Evolutionary conservation across 2,888 invertebrate genomes (phyloP).

Genomic region (Heliconius hortense): DNA sequence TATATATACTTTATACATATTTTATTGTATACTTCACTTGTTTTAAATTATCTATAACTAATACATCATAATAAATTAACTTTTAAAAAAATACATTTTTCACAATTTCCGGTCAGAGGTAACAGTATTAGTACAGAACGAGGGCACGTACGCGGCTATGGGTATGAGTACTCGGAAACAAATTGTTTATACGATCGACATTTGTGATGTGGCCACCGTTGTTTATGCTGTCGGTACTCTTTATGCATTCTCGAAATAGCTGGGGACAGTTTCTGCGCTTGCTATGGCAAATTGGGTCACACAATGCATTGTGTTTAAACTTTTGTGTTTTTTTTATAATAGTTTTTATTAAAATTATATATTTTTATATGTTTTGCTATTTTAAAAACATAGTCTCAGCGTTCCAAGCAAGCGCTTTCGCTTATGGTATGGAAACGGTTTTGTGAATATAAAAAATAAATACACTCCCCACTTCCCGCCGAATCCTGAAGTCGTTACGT

Average conservation of each 20-base stretch:
- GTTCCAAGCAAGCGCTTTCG: too few relatives aligned
- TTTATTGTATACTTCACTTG: too few relatives aligned
- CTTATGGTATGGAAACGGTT: too few relatives aligned
- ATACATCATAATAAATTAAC: background rate
- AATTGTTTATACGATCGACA: slow-evolving; percentile 61
- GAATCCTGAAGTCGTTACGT: too few relatives aligned
- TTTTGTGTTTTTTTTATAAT: background rate
- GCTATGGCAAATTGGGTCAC: slow-evolving; percentile 37
- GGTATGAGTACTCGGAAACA: slow-evolving; percentile 56
- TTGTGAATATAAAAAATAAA: too few relatives aligned
- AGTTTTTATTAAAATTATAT: background rate
- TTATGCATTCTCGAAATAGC: slow-evolving; percentile 55
- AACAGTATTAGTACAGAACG: slow-evolving; percentile 50
- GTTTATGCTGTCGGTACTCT: slow-evolving; percentile 50
- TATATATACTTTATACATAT: too few relatives aligned
- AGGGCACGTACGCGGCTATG: slow-evolving; percentile 52
- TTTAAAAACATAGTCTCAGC: too few relatives aligned
- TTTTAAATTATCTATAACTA: too few relatives aligned
- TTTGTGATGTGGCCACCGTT: slow-evolving; percentile 54
- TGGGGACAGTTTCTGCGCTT: slow-evolving; percentile 43
- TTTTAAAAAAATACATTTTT: background rate
- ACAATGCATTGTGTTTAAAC: slow-evolving; percentile 3
- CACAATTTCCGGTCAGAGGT: slow-evolving; percentile 24
- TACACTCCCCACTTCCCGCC: too few relatives aligned
- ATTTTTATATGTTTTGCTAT: background rate